Base-by-base conservation (phyloP, 1,140 invertebrate genomes). In the Drosophila leontia region DNA sequence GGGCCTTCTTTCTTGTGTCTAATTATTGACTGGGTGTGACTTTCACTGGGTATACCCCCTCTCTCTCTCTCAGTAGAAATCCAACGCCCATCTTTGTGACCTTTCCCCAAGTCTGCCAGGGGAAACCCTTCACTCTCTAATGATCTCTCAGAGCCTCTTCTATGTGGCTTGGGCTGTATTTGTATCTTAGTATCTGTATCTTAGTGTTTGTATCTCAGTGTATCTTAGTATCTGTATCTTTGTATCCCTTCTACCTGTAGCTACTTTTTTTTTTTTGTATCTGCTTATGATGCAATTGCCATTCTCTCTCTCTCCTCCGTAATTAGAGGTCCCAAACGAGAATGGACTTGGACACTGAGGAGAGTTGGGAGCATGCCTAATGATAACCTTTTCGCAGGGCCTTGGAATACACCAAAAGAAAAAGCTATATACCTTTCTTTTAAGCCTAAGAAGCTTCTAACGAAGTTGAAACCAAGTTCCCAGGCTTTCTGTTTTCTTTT, bases 371-470 rank as follows among this genome's bases (percentile, higher is more conserved):
- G 79, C 85, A 77, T 78, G 85, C 77, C 85, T 88, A 88, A 88
- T 88, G 85, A 88, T 88, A 88, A 88, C 85, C 84, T 90, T 88
- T 90, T 75, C 53, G 35, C 47, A n/a, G 53, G 53, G 35, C 51
- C 51, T 37, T 35, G 12, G 13, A 23, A 0, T 56, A 39, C 53
- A 56, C 53, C 13, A 6, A 23, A n/a, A 39, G 53, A 56, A 56
- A 56, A n/a, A 39, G 3, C 13, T 23, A 37, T 37, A 19, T 6
- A 15, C 23, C 48, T 51, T 51, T 51, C 26, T 0, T 32, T 7
- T 3, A 44, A 44, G 45, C 13, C 13, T 29, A 50, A 50, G 45
- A 26, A 48, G 23, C 47, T 50, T 50, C 47, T 50, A 50, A 48
- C 47, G 23, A 48, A 29, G 26, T 15, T 29, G 9, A 12, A n/a